Percentiles rank a stretch among this genome's conserved stretches.
Conservation (phyloP, 2,797 vertebrate species). For the Chelon labrosus region DNA sequence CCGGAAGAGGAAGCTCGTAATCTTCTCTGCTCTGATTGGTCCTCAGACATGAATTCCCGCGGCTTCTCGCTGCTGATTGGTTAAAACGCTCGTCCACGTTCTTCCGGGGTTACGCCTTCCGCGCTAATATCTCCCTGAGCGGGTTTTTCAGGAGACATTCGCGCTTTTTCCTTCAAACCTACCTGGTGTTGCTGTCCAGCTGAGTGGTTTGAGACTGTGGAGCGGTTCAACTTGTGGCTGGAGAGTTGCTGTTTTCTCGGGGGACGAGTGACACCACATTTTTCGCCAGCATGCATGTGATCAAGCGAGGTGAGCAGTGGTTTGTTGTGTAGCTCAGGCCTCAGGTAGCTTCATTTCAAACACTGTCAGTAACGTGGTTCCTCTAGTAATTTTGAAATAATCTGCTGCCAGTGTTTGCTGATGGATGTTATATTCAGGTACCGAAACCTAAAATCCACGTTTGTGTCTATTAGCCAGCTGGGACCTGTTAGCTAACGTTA, state of each 20-base stretch:
- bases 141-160: constrained; percentile 36
- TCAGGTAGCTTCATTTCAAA: background rate
- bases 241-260: constrained; percentile 21
- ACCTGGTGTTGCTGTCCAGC: rapidly evolving
- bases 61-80: constrained; percentile 43
- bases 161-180: constrained; percentile 9
- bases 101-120: rapidly evolving
- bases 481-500: background rate
- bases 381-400: rapidly evolving
- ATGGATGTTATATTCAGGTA: background rate
- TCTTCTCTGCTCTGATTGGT: constrained; percentile 33
- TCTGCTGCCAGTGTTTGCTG: background rate
- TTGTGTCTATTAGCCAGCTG: background rate
- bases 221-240: background rate
- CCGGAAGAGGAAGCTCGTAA: constrained; percentile 5
- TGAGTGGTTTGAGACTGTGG: background rate
- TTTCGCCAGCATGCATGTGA: constrained; percentile 88
- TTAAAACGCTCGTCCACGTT: rapidly evolving
- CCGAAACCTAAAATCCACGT: background rate
- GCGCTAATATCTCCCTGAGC: constrained; percentile 64
- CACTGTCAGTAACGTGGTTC: too few species aligned
- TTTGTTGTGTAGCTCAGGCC: background rate
- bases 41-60: rapidly evolving
- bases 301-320: constrained; percentile 89
- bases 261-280: background rate